Conservation (phyloP, 1,140 invertebrate genomes). For the Scaptodrosophila lebanonensis region DNA sequence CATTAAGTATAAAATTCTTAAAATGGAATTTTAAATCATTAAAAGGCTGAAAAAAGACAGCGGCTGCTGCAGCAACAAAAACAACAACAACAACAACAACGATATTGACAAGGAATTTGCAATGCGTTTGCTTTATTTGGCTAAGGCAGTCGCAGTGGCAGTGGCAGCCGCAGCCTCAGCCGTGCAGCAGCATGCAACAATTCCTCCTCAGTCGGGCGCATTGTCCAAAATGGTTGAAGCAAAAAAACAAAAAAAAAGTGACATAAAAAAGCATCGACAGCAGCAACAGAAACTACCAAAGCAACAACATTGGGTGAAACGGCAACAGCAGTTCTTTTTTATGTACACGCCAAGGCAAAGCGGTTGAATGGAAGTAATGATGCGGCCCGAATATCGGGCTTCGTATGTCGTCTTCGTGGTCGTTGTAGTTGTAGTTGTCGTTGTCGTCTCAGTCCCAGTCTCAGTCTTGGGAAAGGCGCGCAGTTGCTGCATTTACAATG, state of each 20-base stretch:
- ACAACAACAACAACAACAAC: conserved; percentile 21
- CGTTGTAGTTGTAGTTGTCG: too few relatives aligned
- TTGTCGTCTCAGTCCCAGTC: conserved; percentile 44
- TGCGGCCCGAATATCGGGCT: conserved; percentile 40
- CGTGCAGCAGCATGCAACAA: conserved; percentile 56
- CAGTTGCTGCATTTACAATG: conserved; percentile 71
- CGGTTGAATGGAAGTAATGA: conserved; percentile 75
- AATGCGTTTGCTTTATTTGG: conserved; percentile 76
- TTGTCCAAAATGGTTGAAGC: conserved; percentile 69
- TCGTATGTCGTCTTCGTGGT: too few relatives aligned
- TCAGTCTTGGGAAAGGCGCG: conserved; percentile 66
- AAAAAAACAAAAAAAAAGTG: conserved; percentile 9
- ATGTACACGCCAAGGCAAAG: conserved; percentile 72
- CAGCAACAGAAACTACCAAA: neutral
- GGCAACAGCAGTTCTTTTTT: conserved; percentile 40
- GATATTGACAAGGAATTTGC: conserved; percentile 57
- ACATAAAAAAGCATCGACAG: neutral
- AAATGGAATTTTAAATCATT: conserved; percentile 78
- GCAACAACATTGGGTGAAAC: conserved; percentile 34
- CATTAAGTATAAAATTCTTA: conserved; percentile 78
- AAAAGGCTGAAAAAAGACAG: conserved; percentile 55
- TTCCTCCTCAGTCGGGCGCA: conserved; percentile 50
- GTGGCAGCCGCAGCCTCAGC: conserved; percentile 39
- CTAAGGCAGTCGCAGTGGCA: conserved; percentile 45
- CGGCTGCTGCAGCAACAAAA: neutral